phyloP scores from a whole-genome alignment of 92 coral and sea anemone species.

The Epizoanthus ramosus region DNA sequence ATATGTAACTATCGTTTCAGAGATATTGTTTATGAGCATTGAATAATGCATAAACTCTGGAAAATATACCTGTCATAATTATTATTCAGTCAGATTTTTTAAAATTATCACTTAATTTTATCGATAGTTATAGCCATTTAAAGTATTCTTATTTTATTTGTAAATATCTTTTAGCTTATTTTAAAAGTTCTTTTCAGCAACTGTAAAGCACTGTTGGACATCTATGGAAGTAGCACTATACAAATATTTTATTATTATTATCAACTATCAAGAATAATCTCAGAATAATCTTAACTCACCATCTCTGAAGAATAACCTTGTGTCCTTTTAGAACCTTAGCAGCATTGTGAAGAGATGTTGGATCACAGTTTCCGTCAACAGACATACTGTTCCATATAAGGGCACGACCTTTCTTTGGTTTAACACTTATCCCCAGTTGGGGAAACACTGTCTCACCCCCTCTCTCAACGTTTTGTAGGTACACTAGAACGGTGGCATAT shows the following conservation, averaged over 20 bases:
- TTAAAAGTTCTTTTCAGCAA: too few relatives aligned
- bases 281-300: slow-evolving; percentile 57
- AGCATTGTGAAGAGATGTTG: slow-evolving; percentile 90
- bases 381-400: slow-evolving; percentile 98
- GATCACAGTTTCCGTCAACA: slow-evolving; percentile 82
- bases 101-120: too few relatives aligned
- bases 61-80: too few relatives aligned
- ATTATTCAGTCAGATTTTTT: too few relatives aligned
- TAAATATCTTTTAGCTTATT: too few relatives aligned
- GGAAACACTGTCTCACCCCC: slow-evolving; percentile 97
- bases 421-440: slow-evolving; percentile 86
- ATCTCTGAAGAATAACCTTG: slow-evolving; percentile 91
- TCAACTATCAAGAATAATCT: not conserved
- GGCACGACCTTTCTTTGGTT: slow-evolving; percentile 94
- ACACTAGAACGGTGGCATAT: slow-evolving; percentile 89
- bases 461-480: slow-evolving; percentile 82
- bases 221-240: too few relatives aligned
- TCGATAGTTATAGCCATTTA: too few relatives aligned
- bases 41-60: too few relatives aligned
- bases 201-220: too few relatives aligned
- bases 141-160: too few relatives aligned
- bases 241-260: too few relatives aligned
- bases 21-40: not conserved
- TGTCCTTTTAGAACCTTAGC: slow-evolving; percentile 86
- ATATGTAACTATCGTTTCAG: not conserved